Percentiles rank a stretch among this genome's conserved stretches.
Conservation (phyloP, 2,888 invertebrate genomes). For the Gymnosoma rotundatum region DNA sequence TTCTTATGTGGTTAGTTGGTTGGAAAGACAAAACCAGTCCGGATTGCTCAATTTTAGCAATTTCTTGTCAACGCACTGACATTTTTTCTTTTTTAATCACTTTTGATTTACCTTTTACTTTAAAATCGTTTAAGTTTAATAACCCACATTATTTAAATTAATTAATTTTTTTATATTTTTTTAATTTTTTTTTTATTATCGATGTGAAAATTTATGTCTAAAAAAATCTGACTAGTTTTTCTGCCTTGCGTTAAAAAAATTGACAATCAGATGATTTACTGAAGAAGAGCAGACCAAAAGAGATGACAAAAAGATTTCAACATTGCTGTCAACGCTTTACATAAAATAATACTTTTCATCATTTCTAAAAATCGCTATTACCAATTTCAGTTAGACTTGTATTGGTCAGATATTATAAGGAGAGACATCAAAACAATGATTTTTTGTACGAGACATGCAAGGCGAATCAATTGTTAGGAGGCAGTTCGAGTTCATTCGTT, state of each 20-base stretch:
- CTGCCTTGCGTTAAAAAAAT: constrained; percentile 18
- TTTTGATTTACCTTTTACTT: constrained; percentile 41
- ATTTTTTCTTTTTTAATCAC: constrained; percentile 12
- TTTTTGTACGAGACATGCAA: too few relatives aligned
- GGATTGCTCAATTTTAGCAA: constrained; percentile 33
- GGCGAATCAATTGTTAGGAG: too few relatives aligned
- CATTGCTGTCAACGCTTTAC: not conserved
- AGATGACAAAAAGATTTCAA: not conserved
- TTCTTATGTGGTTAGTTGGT: constrained; percentile 16
- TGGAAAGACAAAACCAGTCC: constrained; percentile 14
- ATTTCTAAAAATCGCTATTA: too few relatives aligned
- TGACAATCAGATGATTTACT: constrained; percentile 59
- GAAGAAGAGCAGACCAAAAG: constrained; percentile 1
- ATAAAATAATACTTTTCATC: too few relatives aligned
- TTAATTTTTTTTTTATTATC: constrained; percentile 15
- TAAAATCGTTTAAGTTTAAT: constrained; percentile 1
- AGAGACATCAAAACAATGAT: too few relatives aligned
- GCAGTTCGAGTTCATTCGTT: too few relatives aligned
- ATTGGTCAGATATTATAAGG: too few relatives aligned
- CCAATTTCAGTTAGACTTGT: too few relatives aligned
- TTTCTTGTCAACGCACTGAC: constrained; percentile 1
- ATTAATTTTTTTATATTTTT: not conserved
- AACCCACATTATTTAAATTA: constrained; percentile 30
- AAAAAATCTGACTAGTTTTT: constrained; percentile 61
- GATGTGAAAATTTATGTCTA: constrained; percentile 41